These are phyloP conservation scores for Alethe diademata DNA, from an alignment of 2,113 vertebrate genomes.

Conservation along the genomic window DNA sequence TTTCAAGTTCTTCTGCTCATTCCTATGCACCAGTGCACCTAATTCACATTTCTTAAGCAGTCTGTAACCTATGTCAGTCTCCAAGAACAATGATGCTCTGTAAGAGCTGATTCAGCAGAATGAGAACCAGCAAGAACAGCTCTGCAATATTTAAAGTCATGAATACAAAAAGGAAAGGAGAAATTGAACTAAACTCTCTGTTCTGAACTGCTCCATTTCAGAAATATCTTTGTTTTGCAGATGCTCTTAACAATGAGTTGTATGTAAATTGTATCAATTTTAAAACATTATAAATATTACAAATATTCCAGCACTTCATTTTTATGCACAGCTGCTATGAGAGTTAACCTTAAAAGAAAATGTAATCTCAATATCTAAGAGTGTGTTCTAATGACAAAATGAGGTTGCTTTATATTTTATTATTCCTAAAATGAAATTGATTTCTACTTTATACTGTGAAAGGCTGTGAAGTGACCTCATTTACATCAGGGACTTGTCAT, in stretches of 20 bases:
- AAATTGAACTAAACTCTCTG: not conserved
- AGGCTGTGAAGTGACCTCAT: not conserved
- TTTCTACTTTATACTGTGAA: not conserved
- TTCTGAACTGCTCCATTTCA: not conserved
- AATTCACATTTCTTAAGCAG: constrained; percentile 29
- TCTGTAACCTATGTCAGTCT: constrained; percentile 28
- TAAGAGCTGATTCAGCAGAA: constrained; percentile 42
- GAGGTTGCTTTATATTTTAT: not conserved
- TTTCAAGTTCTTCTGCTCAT: constrained; percentile 15
- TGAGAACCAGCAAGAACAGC: not conserved
- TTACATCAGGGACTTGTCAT: not conserved
- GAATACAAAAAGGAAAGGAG: not conserved
- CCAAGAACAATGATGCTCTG: constrained; percentile 4
- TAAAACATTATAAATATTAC: not conserved
- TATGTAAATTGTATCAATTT: not conserved
- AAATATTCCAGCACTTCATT: not conserved
- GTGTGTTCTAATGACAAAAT: not conserved
- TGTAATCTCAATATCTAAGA: not conserved
- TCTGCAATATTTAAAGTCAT: not conserved
- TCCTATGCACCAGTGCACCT: not conserved
- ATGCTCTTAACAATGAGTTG: not conserved
- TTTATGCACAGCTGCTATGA: not conserved
- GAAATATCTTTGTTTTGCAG: not conserved
- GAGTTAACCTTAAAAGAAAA: not conserved
- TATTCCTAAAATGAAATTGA: not conserved